phyloP scores from a whole-genome alignment of 2,113 vertebrate species.

The Psophia crepitans region DNA sequence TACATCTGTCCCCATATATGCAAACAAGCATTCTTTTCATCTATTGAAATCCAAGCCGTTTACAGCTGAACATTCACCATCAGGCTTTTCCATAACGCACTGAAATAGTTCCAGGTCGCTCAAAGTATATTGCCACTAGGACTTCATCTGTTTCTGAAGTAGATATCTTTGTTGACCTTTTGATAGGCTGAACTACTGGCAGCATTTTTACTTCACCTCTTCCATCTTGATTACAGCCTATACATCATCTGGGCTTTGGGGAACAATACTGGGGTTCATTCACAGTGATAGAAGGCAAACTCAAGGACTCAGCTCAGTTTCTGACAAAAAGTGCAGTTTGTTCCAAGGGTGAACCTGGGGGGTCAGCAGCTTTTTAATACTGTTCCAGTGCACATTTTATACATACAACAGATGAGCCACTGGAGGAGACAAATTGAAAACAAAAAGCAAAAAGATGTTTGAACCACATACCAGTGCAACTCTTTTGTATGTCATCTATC shows the following conservation, averaged over 20 bases:
- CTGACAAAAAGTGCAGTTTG: background rate
- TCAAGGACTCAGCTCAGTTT: background rate
- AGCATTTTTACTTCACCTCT: background rate
- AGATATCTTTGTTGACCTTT: background rate
- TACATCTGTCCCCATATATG: background rate
- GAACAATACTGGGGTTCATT: background rate
- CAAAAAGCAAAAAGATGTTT: background rate
- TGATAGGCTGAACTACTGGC: background rate
- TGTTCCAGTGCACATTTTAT: background rate
- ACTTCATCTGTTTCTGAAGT: background rate
- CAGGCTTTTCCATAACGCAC: background rate
- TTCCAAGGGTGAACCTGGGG: background rate
- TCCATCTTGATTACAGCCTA: background rate
- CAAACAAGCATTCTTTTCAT: background rate
- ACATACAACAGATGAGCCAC: background rate
- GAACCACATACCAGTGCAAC: background rate
- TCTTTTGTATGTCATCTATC: background rate
- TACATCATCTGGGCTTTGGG: background rate
- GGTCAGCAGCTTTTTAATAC: background rate
- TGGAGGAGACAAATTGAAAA: background rate
- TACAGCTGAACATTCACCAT: background rate
- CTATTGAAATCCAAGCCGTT: background rate
- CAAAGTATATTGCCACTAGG: background rate
- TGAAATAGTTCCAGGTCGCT: background rate
- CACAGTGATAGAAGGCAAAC: background rate